These are phyloP conservation scores for Coremacera marginata DNA, from an alignment of 2,888 invertebrate species.

Conservation along the genomic window DNA sequence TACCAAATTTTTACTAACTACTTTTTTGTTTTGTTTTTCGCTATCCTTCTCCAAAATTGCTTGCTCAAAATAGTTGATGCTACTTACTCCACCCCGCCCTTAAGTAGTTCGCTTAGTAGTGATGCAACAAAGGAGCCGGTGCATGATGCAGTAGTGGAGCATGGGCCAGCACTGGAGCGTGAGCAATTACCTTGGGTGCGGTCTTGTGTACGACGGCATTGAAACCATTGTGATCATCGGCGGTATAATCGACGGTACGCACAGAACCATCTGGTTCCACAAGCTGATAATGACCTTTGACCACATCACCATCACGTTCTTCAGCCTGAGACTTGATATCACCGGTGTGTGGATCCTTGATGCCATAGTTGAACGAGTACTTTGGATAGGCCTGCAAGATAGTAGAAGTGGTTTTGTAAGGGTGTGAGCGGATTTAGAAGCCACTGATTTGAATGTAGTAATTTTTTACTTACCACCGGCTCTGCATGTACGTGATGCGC, in stretches of 20 bases:
- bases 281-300: slow-evolving; percentile 76
- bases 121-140: slow-evolving; percentile 65
- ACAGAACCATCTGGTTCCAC: slow-evolving; percentile 71
- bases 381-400: slow-evolving; percentile 75
- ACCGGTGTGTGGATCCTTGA: slow-evolving; percentile 79
- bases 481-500: slow-evolving; percentile 59
- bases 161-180: slow-evolving; percentile 56
- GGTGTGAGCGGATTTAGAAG: too few species aligned
- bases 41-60: not conserved
- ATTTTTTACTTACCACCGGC: slow-evolving; percentile 56
- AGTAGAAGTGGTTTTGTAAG: too few species aligned
- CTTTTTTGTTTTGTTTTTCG: not conserved
- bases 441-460: not conserved
- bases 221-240: slow-evolving; percentile 79
- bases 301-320: slow-evolving; percentile 79
- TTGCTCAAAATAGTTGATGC: not conserved
- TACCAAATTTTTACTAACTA: not conserved
- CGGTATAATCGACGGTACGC: slow-evolving; percentile 75
- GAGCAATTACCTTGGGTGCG: slow-evolving; percentile 71
- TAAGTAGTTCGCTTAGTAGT: slow-evolving; percentile 43
- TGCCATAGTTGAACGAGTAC: slow-evolving; percentile 79
- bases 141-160: slow-evolving; percentile 70
- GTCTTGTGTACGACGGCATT: slow-evolving; percentile 78
- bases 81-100: not conserved
- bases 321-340: slow-evolving; percentile 79